A percentile compares a stretch with the other conserved stretches of the same genome.
These are phyloP conservation scores for Tragulus kanchil DNA, from an alignment of 2,113 vertebrate genomes.

Conservation along the genomic window DNA sequence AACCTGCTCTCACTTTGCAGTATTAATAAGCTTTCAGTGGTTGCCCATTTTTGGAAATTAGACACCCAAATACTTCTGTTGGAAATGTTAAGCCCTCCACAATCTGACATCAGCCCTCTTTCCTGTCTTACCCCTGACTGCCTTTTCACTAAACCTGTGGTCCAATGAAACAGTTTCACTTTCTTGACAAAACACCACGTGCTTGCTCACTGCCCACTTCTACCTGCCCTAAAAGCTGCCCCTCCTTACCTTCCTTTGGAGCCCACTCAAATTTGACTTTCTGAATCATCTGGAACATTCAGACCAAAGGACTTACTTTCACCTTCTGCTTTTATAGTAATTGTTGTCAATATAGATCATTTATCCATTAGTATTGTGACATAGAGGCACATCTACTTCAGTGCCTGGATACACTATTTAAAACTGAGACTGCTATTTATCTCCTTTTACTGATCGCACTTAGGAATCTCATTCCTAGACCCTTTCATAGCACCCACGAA, in stretches of 20 bases:
- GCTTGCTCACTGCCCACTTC: neutral
- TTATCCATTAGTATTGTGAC: neutral
- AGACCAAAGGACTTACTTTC: neutral
- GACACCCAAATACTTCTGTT: neutral
- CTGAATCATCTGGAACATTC: constrained; percentile 1
- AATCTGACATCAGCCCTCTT: neutral
- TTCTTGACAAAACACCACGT: neutral
- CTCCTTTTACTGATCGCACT: neutral
- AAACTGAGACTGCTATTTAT: neutral
- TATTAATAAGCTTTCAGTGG: constrained; percentile 5
- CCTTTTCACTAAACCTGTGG: neutral
- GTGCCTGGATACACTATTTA: neutral
- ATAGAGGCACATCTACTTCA: neutral
- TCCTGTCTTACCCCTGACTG: neutral
- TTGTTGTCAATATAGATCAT: neutral
- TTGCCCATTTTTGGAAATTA: neutral
- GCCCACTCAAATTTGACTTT: neutral
- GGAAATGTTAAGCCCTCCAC: neutral
- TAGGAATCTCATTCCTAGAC: neutral
- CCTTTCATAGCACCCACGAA: neutral
- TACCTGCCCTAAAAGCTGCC: neutral
- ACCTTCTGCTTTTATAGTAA: neutral
- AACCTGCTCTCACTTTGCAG: neutral
- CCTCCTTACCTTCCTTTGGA: neutral
- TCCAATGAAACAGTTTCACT: neutral